Conservation (phyloP, 1,140 invertebrate genomes). For the Orchestia grillus region DNA sequence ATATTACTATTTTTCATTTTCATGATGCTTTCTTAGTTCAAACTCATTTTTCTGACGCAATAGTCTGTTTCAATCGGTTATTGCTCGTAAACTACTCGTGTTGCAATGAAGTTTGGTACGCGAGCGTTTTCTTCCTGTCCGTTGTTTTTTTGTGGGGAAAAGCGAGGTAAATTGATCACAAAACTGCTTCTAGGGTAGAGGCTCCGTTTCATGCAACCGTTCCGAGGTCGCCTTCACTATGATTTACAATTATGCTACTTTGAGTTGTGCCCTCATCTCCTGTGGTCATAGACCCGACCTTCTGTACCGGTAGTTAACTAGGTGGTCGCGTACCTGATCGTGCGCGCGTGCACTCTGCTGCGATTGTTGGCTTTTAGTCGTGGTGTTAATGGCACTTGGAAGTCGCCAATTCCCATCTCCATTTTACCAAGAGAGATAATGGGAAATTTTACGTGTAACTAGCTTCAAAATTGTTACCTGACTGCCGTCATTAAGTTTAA, state of each 20-base stretch:
- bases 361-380: no score
- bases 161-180: background rate
- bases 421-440: background rate
- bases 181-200: background rate
- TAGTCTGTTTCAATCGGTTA: background rate
- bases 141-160: background rate
- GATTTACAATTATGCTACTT: no score
- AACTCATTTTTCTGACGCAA: background rate
- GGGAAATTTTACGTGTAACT: background rate
- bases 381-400: background rate
- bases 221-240: no score
- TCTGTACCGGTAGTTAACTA: no score
- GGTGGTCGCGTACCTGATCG: no score
- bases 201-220: background rate
- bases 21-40: background rate
- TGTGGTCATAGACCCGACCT: no score
- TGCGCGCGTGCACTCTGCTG: no score
- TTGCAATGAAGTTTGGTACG: background rate
- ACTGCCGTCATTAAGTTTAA: constrained; percentile 8
- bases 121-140: background rate
- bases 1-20: background rate
- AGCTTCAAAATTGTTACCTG: constrained; percentile 1
- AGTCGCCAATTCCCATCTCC: background rate
- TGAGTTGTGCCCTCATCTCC: no score
- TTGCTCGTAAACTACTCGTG: background rate